Percentiles rank a stretch among this genome's conserved stretches.
These are phyloP conservation scores for Archips crataeganus DNA, from an alignment of 2,888 invertebrate species.

Conservation along the genomic window DNA sequence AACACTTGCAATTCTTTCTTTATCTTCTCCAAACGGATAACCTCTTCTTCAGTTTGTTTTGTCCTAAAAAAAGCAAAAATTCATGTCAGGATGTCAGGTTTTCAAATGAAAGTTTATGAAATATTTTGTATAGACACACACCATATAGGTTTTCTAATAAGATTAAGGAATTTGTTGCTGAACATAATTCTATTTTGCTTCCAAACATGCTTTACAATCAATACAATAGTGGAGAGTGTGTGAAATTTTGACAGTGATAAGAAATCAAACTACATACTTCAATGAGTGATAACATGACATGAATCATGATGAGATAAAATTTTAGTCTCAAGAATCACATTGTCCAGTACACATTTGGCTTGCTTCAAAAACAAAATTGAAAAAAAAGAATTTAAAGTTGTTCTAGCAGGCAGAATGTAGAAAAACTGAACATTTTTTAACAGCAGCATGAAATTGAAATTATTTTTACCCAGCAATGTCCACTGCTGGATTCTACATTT, in stretches of 20 bases:
- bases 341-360: slow-evolving; percentile 9
- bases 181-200: slow-evolving; percentile 47
- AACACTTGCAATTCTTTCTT: slow-evolving; percentile 87
- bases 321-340: slow-evolving; percentile 21
- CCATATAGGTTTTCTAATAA: slow-evolving; percentile 65
- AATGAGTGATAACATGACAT: slow-evolving; percentile 36
- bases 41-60: slow-evolving; percentile 90
- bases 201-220: slow-evolving; percentile 44
- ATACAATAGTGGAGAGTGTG: slow-evolving; percentile 25
- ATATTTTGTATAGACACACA: slow-evolving; percentile 43
- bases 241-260: slow-evolving; percentile 35
- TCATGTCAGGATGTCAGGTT: neutral
- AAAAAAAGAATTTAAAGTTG: no score
- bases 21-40: slow-evolving; percentile 86
- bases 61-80: slow-evolving; percentile 79
- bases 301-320: slow-evolving; percentile 41
- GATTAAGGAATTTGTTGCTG: slow-evolving; percentile 57
- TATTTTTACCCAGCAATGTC: no score
- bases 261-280: slow-evolving; percentile 26
- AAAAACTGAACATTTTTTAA: no score
- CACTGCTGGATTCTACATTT: no score
- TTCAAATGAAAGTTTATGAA: neutral
- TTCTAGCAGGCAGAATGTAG: neutral
- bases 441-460: no score
- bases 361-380: slow-evolving; percentile 2